Evolutionary conservation across 2,888 invertebrate genomes (phyloP), one percentile per base, ranked within the genome.

Genomic region (Aspidiotus rigidus): DNA sequence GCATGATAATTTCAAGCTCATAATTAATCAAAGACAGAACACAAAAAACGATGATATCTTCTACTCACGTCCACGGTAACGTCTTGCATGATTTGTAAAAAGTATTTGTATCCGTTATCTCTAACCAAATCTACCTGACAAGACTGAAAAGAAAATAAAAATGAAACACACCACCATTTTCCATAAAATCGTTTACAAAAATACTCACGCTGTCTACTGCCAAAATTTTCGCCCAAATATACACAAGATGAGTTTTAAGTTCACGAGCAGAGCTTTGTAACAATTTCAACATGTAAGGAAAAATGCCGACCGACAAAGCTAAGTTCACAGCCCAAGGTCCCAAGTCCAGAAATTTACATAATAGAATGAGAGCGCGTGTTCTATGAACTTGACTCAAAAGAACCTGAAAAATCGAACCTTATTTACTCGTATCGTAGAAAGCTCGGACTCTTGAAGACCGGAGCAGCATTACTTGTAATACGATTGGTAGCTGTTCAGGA

Each of bases 181-280:
- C 28, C 16, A 5, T 9, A 39, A 7, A 13, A 2, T 49, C 44
- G 11, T 9, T 6, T 0, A 53, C 6, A 11, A 16, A 28, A 61
- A 71, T 59, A 82, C 86, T 84, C 76, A 92, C 93, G 77, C 87
- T 89, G 78, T 99, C 98, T 7, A 97, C 94, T 42, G 97, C 95
- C 70, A 99, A 81, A 75, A 99, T 96, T 81, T 97, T 96, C 16
- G 99, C 96, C 99, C 99, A 99, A 74, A 99, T 97, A 79, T 96
- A 97, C 59, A 98, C 95, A 74, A 99, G 84, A 71, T 95, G 84
- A 8, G 95, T 91, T 70, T 96, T 83, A 74, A 99, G 81, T 78
- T 99, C 98, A 74, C 86, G 85, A 5, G 95, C 95, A 72, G 90
- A 90, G 75, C 95, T 95, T 80, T 99, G 98, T 75, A 99, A 82